A percentile compares a stretch with the other conserved stretches of the same genome.
Conservation (phyloP, 2,888 invertebrate species). For the Dasypolia templi region DNA sequence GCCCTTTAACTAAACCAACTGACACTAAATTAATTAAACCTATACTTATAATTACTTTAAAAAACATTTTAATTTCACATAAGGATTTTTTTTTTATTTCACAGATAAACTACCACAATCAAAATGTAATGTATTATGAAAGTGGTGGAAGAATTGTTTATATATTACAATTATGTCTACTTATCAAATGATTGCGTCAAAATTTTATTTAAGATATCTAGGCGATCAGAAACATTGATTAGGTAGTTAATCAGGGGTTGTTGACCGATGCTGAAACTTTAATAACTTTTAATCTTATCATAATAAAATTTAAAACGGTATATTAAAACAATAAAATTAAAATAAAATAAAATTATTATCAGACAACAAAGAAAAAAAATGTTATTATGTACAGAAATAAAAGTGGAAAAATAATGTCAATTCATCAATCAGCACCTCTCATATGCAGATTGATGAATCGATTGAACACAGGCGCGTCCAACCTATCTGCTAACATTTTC, state of each 20-base stretch:
- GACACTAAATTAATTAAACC: slow-evolving; percentile 38
- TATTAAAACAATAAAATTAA: too few relatives aligned
- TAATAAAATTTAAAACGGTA: neutral
- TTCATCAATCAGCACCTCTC: too few relatives aligned
- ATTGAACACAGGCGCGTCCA: too few relatives aligned
- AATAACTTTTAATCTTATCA: neutral
- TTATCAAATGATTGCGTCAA: slow-evolving; percentile 17
- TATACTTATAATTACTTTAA: slow-evolving; percentile 32
- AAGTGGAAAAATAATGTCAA: too few relatives aligned
- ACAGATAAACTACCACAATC: neutral
- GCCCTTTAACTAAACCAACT: slow-evolving; percentile 45
- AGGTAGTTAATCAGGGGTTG: slow-evolving; percentile 8
- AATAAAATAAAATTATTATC: too few relatives aligned
- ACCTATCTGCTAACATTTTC: too few relatives aligned
- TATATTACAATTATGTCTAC: slow-evolving; percentile 33
- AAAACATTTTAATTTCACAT: slow-evolving; percentile 36
- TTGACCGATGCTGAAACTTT: slow-evolving; percentile 26
- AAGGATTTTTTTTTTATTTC: neutral
- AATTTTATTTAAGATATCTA: neutral
- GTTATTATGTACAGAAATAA: too few relatives aligned
- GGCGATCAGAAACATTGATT: slow-evolving; percentile 33
- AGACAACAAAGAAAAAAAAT: too few relatives aligned
- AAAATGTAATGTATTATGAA: slow-evolving; percentile 13
- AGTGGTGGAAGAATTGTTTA: slow-evolving; percentile 19
- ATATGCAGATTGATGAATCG: too few relatives aligned